A percentile compares a stretch with the other conserved stretches of the same genome.
Evolutionary conservation across 2,888 invertebrate species (phyloP).

Genomic region (Mesodorylaimus sp.): DNA sequence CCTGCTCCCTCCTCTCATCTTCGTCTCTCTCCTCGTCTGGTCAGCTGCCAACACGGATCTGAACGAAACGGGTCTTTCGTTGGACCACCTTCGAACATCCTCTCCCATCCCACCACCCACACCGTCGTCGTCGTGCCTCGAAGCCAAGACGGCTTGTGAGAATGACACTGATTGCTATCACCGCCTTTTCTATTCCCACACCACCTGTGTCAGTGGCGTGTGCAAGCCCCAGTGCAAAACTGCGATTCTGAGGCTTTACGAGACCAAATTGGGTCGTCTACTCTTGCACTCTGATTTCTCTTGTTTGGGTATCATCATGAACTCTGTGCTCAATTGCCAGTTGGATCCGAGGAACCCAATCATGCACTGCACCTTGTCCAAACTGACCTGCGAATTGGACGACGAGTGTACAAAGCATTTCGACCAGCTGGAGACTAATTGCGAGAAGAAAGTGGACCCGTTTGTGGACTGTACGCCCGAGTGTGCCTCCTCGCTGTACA

Average conservation of each 20-base stretch:
- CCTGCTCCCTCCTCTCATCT: too few species aligned
- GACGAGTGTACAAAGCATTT: background rate
- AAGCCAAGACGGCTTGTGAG: background rate
- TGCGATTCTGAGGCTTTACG: conserved; percentile 26
- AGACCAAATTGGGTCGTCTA: conserved; percentile 14
- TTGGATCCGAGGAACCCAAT: background rate
- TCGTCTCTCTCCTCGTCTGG: too few species aligned
- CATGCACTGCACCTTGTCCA: background rate
- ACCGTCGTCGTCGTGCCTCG: too few species aligned
- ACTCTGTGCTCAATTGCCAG: background rate
- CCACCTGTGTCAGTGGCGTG: conserved; percentile 20
- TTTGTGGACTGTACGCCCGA: background rate
- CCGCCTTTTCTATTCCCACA: background rate
- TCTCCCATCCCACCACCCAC: too few species aligned
- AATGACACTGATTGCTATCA: background rate
- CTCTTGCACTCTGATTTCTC: background rate
- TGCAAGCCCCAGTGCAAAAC: conserved; percentile 26
- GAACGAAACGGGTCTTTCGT: too few species aligned
- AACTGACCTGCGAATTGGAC: background rate
- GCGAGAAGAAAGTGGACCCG: background rate
- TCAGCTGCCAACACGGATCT: too few species aligned
- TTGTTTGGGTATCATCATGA: background rate
- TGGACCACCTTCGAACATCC: too few species aligned
- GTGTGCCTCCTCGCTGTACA: background rate
- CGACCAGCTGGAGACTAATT: background rate